These are phyloP conservation scores for Metalampra italica DNA, from an alignment of 2,888 invertebrate species.

Conservation along the genomic window DNA sequence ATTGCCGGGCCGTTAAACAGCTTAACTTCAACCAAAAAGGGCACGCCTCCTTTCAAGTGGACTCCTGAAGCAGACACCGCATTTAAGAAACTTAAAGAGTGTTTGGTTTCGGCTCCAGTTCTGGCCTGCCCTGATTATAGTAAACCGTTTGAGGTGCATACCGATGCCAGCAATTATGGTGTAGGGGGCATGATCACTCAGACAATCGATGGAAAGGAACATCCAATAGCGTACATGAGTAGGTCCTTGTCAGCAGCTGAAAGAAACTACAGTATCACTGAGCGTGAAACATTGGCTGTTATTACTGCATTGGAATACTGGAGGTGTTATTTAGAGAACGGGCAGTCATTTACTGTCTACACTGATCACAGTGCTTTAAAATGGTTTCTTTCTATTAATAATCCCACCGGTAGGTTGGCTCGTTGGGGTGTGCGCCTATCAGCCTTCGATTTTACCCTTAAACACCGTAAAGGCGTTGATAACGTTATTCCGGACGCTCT, in stretches of 20 bases:
- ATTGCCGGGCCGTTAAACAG: conserved; percentile 1
- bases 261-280: conserved; percentile 8
- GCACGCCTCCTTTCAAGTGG: neutral
- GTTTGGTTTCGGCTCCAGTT: neutral
- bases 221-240: conserved; percentile 13
- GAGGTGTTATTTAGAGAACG: conserved; percentile 16
- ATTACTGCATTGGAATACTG: conserved; percentile 13
- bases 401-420: conserved; percentile 12
- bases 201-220: conserved; percentile 4
- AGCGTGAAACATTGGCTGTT: conserved; percentile 12
- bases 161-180: neutral
- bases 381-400: conserved; percentile 5
- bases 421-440: conserved; percentile 13
- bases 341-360: conserved; percentile 4
- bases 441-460: conserved; percentile 11
- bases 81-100: neutral
- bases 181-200: conserved; percentile 13
- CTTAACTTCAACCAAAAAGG: conserved; percentile 8
- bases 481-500: conserved; percentile 8
- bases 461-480: conserved; percentile 7
- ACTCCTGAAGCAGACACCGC: neutral
- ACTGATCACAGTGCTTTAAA: conserved; percentile 5
- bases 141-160: neutral
- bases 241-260: conserved; percentile 6
- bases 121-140: neutral